Conservation (phyloP, 2,888 invertebrate species). For the Cremastinae sp. region DNA sequence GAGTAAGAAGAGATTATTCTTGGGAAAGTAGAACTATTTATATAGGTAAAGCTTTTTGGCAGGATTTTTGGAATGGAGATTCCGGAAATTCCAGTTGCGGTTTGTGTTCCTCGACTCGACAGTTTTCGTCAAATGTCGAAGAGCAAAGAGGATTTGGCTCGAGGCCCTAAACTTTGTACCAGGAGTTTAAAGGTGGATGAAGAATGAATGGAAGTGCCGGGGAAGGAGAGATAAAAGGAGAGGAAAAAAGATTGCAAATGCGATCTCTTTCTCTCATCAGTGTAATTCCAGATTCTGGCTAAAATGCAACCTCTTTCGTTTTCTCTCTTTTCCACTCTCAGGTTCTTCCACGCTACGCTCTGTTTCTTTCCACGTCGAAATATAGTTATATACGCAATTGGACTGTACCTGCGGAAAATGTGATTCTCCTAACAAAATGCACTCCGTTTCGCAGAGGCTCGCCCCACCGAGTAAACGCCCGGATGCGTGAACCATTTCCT, state of each 20-base stretch:
- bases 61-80: constrained; percentile 1
- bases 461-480: constrained; percentile 54
- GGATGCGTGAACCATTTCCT: constrained; percentile 57
- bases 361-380: constrained; percentile 1
- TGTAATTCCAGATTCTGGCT: constrained; percentile 40
- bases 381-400: background rate
- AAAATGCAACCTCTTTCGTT: constrained; percentile 26
- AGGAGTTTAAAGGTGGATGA: background rate
- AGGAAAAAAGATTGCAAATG: background rate
- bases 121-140: constrained; percentile 38
- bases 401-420: constrained; percentile 22
- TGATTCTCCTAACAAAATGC: constrained; percentile 30
- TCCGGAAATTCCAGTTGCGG: constrained; percentile 7
- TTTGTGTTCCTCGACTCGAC: constrained; percentile 30
- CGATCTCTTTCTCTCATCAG: constrained; percentile 31
- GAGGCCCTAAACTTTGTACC: constrained; percentile 48
- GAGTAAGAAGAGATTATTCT: too few relatives aligned
- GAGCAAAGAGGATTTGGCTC: constrained; percentile 37
- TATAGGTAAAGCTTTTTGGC: too few relatives aligned
- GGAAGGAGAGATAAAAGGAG: background rate
- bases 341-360: constrained; percentile 31
- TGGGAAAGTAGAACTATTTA: too few relatives aligned
- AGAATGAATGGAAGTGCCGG: background rate
- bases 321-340: constrained; percentile 17
- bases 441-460: constrained; percentile 30